A percentile compares a stretch with the other conserved stretches of the same genome.
phyloP scores from a whole-genome alignment of 2,113 vertebrate genomes.

The Chascanopsetta lugubris region DNA sequence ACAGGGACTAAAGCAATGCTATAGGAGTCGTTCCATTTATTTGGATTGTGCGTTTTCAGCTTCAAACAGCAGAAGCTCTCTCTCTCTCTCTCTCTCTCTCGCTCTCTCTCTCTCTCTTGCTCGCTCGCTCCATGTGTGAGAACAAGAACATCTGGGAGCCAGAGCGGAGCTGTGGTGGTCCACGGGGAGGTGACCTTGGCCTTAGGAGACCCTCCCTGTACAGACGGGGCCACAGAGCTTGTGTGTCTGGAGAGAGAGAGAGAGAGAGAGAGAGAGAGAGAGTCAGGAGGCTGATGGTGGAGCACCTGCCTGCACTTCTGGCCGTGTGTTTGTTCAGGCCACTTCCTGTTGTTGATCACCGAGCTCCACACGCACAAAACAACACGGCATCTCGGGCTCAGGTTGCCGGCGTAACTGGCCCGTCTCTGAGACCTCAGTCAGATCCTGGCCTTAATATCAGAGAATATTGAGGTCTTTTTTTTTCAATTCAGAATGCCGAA shows the following conservation, averaged over 20 bases:
- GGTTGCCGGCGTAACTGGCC: not conserved
- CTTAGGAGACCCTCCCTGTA: conserved; percentile 81
- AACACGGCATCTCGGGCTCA: conserved; percentile 3
- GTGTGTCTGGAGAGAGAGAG: conserved; percentile 76
- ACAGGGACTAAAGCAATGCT: conserved; percentile 82
- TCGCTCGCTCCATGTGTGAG: conserved; percentile 30
- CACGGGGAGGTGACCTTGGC: conserved; percentile 81
- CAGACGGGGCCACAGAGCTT: conserved; percentile 60
- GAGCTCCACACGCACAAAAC: conserved; percentile 35
- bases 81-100: not conserved
- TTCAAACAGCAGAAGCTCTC: conserved; percentile 20
- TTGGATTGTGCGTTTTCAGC: not conserved
- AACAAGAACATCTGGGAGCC: conserved; percentile 83
- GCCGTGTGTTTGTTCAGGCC: conserved; percentile 85
- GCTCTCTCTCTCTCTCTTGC: conserved; percentile 9
- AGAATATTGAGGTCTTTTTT: too few species aligned
- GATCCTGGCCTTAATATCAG: not conserved
- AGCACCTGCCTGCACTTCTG: conserved; percentile 84
- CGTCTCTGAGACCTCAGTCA: not conserved
- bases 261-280: too few species aligned
- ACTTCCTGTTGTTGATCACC: conserved; percentile 76
- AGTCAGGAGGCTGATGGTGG: conserved; percentile 33
- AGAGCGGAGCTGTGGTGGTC: conserved; percentile 84
- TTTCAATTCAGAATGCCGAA: too few species aligned
- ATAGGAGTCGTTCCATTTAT: conserved; percentile 56